Evolutionary conservation across 2,113 vertebrate genomes (phyloP).

Genomic region (Loxodonta africana): DNA sequence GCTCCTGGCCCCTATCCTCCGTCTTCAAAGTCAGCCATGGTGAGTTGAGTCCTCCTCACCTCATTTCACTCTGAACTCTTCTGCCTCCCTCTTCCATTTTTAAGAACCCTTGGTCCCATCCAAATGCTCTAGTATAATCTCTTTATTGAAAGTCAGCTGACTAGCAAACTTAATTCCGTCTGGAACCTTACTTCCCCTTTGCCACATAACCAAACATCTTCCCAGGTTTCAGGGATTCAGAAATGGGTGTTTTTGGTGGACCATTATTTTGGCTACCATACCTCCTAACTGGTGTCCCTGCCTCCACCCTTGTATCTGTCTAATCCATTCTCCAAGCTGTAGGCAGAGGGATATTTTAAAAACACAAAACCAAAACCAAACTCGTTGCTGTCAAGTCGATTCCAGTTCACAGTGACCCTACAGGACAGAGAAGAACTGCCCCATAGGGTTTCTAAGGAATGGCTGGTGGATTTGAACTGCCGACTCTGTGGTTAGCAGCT

Average conservation of each 20-base stretch:
- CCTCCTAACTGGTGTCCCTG: not conserved
- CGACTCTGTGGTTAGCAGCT: no score
- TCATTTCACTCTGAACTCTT: not conserved
- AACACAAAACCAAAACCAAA: not conserved
- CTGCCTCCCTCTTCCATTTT: no score
- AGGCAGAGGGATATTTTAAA: not conserved
- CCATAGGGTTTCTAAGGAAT: no score
- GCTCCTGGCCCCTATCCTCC: not conserved
- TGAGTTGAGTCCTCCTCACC: fast-evolving
- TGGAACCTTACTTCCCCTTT: not conserved
- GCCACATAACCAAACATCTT: not conserved
- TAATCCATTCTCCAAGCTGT: not conserved
- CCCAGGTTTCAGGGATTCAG: not conserved
- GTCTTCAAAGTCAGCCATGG: not conserved
- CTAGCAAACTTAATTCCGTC: not conserved
- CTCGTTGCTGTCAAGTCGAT: no score
- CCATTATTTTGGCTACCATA: not conserved
- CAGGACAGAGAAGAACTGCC: no score
- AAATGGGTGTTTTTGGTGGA: no score
- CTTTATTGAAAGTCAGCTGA: not conserved
- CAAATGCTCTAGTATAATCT: not conserved
- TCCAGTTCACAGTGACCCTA: no score
- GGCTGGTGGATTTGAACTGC: no score
- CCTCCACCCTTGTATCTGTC: not conserved
- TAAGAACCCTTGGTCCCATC: not conserved